Evolutionary conservation across 2,888 invertebrate genomes (phyloP).

Genomic region (Scaptomyza parva): DNA sequence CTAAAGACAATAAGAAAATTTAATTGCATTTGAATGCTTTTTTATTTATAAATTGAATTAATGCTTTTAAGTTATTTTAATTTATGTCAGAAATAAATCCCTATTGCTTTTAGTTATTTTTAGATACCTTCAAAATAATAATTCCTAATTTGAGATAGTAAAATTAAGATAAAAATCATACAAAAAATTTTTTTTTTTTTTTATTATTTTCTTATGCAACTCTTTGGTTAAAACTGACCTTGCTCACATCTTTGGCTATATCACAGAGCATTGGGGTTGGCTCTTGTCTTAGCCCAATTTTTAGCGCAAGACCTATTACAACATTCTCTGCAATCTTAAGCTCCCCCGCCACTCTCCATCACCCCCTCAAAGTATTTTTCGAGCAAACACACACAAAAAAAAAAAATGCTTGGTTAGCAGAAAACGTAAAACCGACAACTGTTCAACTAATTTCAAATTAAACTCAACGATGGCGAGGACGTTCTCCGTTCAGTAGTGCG

Average conservation of each 20-base stretch:
- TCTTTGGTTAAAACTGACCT: constrained; percentile 30
- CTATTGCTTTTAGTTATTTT: too few species aligned
- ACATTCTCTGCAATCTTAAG: constrained; percentile 10
- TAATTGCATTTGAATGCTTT: not conserved
- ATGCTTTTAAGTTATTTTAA: too few species aligned
- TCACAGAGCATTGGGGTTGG: constrained; percentile 18
- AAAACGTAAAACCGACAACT: constrained; percentile 62
- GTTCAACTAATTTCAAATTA: constrained; percentile 74
- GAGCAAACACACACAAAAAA: constrained; percentile 24
- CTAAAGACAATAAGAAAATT: too few species aligned
- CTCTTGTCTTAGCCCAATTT: constrained; percentile 28
- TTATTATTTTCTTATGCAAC: constrained; percentile 19
- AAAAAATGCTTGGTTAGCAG: constrained; percentile 60
- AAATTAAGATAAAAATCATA: too few species aligned
- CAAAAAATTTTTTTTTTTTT: too few species aligned
- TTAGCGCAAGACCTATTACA: constrained; percentile 46
- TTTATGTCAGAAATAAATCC: too few species aligned
- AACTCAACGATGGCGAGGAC: constrained; percentile 60
- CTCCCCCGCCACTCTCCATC: not conserved
- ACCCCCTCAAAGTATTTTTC: constrained; percentile 37
- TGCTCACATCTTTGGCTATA: constrained; percentile 11
- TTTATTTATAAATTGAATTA: not conserved
- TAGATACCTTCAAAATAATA: too few species aligned
- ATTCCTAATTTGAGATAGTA: too few species aligned
- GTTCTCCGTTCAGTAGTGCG: constrained; percentile 31